Evolutionary conservation across 2,888 invertebrate species (phyloP).

Genomic region (Nesidiocoris tenuis): DNA sequence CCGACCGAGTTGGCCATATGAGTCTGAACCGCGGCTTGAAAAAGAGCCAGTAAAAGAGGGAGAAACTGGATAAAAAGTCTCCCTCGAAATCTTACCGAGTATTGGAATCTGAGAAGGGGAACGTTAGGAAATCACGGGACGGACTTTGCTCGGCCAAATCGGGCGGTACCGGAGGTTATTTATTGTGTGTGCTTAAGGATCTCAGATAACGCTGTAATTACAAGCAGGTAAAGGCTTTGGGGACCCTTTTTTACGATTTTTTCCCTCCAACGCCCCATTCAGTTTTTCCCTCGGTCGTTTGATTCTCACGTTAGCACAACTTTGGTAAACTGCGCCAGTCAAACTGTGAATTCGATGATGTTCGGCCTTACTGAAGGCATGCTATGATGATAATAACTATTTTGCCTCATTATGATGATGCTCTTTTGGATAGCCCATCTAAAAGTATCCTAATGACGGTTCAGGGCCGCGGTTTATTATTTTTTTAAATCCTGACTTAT

Average conservation of each 20-base stretch:
- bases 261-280: background rate
- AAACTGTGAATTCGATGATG: background rate
- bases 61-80: background rate
- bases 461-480: too few species aligned
- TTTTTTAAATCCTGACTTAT: too few species aligned
- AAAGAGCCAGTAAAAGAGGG: background rate
- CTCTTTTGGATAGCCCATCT: too few species aligned
- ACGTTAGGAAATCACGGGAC: constrained; percentile 21
- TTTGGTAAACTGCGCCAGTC: background rate
- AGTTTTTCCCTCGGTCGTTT: background rate
- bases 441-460: too few species aligned
- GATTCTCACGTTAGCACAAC: background rate
- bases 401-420: too few species aligned
- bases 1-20: background rate
- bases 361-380: too few species aligned
- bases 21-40: background rate
- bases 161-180: constrained; percentile 13
- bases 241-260: background rate
- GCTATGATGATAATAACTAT: too few species aligned
- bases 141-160: constrained; percentile 1
- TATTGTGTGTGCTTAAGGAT: constrained; percentile 42
- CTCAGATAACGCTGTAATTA: constrained; percentile 40
- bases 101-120: background rate
- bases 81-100: constrained; percentile 4
- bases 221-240: constrained; percentile 9